These are phyloP conservation scores for Crioceris asparagi DNA, from an alignment of 2,888 invertebrate species.

Conservation along the genomic window DNA sequence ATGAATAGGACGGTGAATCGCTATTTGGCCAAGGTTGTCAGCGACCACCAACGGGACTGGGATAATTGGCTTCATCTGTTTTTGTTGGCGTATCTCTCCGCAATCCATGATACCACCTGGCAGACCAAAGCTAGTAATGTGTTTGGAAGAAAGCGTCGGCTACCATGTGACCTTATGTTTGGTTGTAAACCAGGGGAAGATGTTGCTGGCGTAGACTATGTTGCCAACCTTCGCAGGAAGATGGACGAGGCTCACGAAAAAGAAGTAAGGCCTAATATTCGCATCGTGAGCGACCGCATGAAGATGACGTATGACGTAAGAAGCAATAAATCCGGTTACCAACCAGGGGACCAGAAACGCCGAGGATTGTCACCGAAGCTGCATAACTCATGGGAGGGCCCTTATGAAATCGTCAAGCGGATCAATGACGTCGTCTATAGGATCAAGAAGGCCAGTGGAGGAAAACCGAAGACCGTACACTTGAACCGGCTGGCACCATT, in stretches of 20 bases:
- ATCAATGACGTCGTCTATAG: conserved; percentile 3
- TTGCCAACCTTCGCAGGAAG: conserved; percentile 3
- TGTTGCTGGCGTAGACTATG: conserved; percentile 1
- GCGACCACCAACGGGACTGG: conserved; percentile 1
- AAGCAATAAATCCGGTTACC: not conserved
- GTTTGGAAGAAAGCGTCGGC: conserved; percentile 8
- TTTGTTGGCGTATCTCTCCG: conserved; percentile 3
- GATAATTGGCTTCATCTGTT: not conserved
- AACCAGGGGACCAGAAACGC: not conserved
- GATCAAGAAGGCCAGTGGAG: not conserved
- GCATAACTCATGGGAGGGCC: not conserved
- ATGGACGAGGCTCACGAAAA: conserved; percentile 10
- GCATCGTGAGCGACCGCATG: conserved; percentile 2
- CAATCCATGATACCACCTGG: not conserved
- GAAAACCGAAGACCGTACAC: not conserved
- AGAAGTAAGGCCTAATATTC: conserved; percentile 2
- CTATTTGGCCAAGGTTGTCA: not conserved
- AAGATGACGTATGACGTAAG: conserved; percentile 3
- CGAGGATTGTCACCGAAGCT: conserved; percentile 2
- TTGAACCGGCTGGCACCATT: too few species aligned
- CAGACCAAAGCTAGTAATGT: conserved; percentile 1
- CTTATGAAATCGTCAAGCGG: not conserved
- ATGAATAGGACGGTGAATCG: not conserved
- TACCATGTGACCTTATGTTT: conserved; percentile 9
- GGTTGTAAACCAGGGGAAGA: not conserved